Evolutionary conservation across 2,797 vertebrate species (phyloP).

Genomic region (Lindbergichthys nudifrons): DNA sequence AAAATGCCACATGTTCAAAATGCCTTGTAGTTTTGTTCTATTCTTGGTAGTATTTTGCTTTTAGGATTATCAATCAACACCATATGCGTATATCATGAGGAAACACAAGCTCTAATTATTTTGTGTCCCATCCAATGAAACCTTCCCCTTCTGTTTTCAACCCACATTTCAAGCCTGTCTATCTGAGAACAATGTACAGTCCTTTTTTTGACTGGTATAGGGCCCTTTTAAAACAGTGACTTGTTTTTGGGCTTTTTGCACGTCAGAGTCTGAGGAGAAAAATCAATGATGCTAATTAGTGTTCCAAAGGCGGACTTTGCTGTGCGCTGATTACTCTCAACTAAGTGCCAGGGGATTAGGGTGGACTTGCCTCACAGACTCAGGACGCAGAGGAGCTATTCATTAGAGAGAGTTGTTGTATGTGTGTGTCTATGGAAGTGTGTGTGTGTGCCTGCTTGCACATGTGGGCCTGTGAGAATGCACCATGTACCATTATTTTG

Average conservation of each 20-base stretch:
- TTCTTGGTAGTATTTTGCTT: constrained; percentile 21
- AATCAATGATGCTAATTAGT: constrained; percentile 84
- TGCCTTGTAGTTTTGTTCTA: not conserved
- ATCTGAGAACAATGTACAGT: constrained; percentile 48
- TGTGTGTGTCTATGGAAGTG: constrained; percentile 39
- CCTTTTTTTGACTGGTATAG: constrained; percentile 30
- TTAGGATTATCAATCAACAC: constrained; percentile 50
- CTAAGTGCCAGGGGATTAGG: constrained; percentile 80
- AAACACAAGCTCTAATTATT: constrained; percentile 42
- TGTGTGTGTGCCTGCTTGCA: constrained; percentile 34
- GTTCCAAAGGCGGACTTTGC: constrained; percentile 79
- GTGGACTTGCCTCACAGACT: constrained; percentile 80
- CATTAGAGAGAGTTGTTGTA: constrained; percentile 71
- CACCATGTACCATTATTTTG: constrained; percentile 50
- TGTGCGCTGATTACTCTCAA: constrained; percentile 79
- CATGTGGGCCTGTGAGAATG: constrained; percentile 52
- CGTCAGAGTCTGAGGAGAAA: constrained; percentile 70
- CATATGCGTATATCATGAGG: constrained; percentile 38
- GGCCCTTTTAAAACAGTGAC: constrained; percentile 51
- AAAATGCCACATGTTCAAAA: constrained; percentile 41
- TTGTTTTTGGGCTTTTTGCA: constrained; percentile 76
- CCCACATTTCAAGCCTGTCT: constrained; percentile 28
- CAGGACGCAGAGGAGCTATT: constrained; percentile 78
- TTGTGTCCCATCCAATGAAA: constrained; percentile 45
- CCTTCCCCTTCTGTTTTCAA: constrained; percentile 12